Evolutionary conservation across 2,797 vertebrate genomes (phyloP), one percentile per base, ranked within the genome.

Genomic region (Lacerta viridis): DNA sequence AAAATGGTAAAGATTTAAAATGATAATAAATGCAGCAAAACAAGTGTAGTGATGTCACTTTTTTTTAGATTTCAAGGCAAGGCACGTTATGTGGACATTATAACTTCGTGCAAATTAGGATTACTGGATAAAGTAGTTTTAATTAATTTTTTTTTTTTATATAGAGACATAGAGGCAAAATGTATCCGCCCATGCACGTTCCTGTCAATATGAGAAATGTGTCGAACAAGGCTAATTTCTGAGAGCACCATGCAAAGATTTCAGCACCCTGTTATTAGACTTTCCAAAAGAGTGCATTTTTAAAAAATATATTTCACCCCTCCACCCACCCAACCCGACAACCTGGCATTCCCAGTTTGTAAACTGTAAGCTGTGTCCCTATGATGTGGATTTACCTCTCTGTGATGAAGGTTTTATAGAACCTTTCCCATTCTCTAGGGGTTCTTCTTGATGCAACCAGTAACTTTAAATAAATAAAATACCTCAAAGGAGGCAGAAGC

Each of bases 11-110:
- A 98, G 97, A 98, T 98, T 98, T 98, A 98, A 98, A 99, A 98
- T 98, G 96, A 98, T 99, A 98, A 98, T 98, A 99, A 99, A 99
- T 98, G 99, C 98, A 99, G 98, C 98, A 99, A 99, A 99, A 99
- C 97, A 99, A 98, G 98, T 98, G 98, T 98, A 98, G 98, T 98
- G 99, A 99, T 98, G 98, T 99, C 98, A 97, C 96, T 93, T 96
- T 94, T 94, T 96, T 94, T 94, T 94, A 98, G 98, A 98, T 98
- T 99, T 98, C 98, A 99, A 99, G 98, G 98, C 98, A 99, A 99
- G 99, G 99, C 99, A 99, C 99, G 98, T 99, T 98, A 99, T 98
- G 99, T 99, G 98, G 98, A 99, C 98, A 98, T 98, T 98, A 98
- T 98, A 98, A 98, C 98, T 98, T 99, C 99, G 99, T 99, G 99